Evolutionary conservation across 2,888 invertebrate genomes (phyloP).

Genomic region (Harpalus rubripes): DNA sequence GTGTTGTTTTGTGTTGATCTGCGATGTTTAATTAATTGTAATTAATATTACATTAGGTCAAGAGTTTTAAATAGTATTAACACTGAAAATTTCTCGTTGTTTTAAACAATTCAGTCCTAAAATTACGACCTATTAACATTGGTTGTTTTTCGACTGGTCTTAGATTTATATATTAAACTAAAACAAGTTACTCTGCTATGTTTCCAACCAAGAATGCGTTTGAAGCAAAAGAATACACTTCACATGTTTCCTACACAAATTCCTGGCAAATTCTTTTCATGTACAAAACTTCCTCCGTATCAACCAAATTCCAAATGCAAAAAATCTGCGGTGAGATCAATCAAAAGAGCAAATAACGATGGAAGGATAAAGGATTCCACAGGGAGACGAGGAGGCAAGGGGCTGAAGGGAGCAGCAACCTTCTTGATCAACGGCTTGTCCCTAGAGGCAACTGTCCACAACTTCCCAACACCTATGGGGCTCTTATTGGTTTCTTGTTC

Average conservation of each 20-base stretch:
- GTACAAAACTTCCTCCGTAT: not conserved
- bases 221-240: too few species aligned
- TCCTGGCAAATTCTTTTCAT: not conserved
- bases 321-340: constrained; percentile 16
- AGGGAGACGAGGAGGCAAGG: not conserved
- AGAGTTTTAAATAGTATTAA: too few species aligned
- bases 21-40: too few species aligned
- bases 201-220: too few species aligned
- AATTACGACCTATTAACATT: too few species aligned
- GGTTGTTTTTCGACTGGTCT: too few species aligned
- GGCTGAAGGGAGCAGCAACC: not conserved
- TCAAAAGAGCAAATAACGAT: constrained; percentile 42
- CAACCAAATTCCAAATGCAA: constrained; percentile 12
- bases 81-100: too few species aligned
- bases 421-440: constrained; percentile 31
- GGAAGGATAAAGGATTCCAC: constrained; percentile 3
- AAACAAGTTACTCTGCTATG: too few species aligned
- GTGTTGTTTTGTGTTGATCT: too few species aligned
- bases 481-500: constrained; percentile 42
- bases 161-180: too few species aligned
- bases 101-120: too few species aligned
- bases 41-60: too few species aligned
- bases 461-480: constrained; percentile 38
- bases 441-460: constrained; percentile 27
- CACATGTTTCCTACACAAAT: not conserved